phyloP scores from a whole-genome alignment of 2,888 invertebrate genomes.

The Nebria salina region DNA sequence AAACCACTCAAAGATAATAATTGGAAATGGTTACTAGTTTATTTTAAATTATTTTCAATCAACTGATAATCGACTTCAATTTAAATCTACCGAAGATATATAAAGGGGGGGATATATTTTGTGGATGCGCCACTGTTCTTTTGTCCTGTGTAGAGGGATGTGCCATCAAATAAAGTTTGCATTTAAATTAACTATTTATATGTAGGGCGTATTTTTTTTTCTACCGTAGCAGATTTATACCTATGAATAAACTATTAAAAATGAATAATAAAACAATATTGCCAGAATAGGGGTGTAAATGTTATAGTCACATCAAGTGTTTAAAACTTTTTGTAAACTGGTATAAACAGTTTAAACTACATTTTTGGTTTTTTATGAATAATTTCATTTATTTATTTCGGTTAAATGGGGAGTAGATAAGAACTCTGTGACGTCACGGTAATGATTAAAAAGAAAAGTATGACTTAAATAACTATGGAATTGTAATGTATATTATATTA shows the following conservation, averaged over 20 bases:
- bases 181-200: constrained; percentile 46
- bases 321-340: background rate
- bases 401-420: too few relatives aligned
- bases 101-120: background rate
- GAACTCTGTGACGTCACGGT: too few relatives aligned
- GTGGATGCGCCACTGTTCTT: constrained; percentile 11
- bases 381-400: too few relatives aligned
- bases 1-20: too few relatives aligned
- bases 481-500: too few relatives aligned
- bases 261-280: constrained; percentile 5
- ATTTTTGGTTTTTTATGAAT: background rate
- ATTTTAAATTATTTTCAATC: too few relatives aligned
- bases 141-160: constrained; percentile 28
- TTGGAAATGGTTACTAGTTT: too few relatives aligned
- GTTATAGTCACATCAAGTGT: background rate
- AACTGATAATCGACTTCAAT: too few relatives aligned
- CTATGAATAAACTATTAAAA: constrained; percentile 9
- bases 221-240: background rate
- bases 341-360: background rate
- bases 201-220: constrained; percentile 9
- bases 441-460: too few relatives aligned
- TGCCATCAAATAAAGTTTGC: constrained; percentile 22
- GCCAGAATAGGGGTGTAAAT: background rate
- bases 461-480: too few relatives aligned
- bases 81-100: too few relatives aligned